These are phyloP conservation scores for Equus quagga DNA, from an alignment of 2,113 vertebrate genomes.

Conservation along the genomic window DNA sequence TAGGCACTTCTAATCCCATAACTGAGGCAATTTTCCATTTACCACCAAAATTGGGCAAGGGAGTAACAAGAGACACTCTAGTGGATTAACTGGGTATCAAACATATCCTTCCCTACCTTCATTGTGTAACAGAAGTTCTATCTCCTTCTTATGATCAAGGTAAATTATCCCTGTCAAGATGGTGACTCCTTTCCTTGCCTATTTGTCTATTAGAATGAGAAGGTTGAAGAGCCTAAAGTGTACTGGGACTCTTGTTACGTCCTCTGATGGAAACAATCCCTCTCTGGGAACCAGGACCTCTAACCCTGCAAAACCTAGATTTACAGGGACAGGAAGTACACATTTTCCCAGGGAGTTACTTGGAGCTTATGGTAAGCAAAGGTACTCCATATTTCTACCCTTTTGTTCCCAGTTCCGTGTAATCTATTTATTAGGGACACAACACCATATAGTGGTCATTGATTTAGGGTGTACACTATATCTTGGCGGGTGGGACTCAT, in stretches of 20 bases:
- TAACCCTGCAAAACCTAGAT: background rate
- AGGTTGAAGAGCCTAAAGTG: background rate
- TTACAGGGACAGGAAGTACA: background rate
- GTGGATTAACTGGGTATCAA: background rate
- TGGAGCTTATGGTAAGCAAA: background rate
- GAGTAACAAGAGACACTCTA: background rate
- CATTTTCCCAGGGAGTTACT: background rate
- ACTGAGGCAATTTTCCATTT: background rate
- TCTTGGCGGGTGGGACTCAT: background rate
- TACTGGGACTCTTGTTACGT: background rate
- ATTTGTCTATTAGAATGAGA: background rate
- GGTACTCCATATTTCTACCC: background rate
- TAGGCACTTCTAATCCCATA: background rate
- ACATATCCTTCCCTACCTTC: background rate
- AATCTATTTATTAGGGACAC: background rate
- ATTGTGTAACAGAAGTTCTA: background rate
- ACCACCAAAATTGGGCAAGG: background rate
- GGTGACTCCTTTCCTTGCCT: background rate
- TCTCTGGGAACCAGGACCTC: background rate
- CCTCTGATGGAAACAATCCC: background rate
- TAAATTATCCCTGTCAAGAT: background rate
- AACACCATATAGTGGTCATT: background rate
- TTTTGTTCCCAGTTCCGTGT: background rate
- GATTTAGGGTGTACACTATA: background rate
- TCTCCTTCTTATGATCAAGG: background rate